phyloP scores from a whole-genome alignment of 1,140 invertebrate genomes.

The Archegozetes longisetosus region DNA sequence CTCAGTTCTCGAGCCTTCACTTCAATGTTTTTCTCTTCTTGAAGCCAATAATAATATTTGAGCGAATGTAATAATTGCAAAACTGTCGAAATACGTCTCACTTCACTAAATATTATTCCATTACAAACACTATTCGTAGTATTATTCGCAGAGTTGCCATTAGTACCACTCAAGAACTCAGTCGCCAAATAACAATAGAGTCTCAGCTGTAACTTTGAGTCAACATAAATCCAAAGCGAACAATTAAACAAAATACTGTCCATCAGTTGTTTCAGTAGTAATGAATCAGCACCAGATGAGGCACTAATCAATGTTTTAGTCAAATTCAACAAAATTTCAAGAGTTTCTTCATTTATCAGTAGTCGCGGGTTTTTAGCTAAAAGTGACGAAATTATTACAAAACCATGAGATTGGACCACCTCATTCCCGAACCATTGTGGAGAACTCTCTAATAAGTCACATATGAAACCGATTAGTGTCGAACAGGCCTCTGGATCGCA shows the following conservation, averaged over 20 bases:
- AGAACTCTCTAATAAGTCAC: conserved; percentile 88
- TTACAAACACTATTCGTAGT: conserved; percentile 1
- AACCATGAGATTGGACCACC: conserved; percentile 93
- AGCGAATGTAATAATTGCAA: conserved; percentile 94
- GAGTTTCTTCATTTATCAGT: conserved; percentile 80
- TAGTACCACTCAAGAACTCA: conserved; percentile 15
- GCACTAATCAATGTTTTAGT: conserved; percentile 92
- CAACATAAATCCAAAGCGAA: conserved; percentile 73
- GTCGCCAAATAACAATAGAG: conserved; percentile 18
- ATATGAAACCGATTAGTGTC: conserved; percentile 89
- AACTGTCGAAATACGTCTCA: conserved; percentile 87
- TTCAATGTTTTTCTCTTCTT: conserved; percentile 8
- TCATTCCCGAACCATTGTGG: conserved; percentile 37
- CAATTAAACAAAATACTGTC: conserved; percentile 98
- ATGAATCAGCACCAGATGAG: conserved; percentile 57
- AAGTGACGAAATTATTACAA: conserved; percentile 94
- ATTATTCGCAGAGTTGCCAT: neutral
- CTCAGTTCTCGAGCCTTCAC: conserved; percentile 5
- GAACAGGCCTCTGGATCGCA: conserved; percentile 45
- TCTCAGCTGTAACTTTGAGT: conserved; percentile 16
- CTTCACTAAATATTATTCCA: conserved; percentile 71
- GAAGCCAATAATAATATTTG: conserved; percentile 98
- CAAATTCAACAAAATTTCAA: conserved; percentile 78
- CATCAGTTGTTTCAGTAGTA: conserved; percentile 90
- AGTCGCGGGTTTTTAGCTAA: conserved; percentile 80